phyloP scores from a whole-genome alignment of 2,797 vertebrate genomes.

The Eospalax fontanierii region DNA sequence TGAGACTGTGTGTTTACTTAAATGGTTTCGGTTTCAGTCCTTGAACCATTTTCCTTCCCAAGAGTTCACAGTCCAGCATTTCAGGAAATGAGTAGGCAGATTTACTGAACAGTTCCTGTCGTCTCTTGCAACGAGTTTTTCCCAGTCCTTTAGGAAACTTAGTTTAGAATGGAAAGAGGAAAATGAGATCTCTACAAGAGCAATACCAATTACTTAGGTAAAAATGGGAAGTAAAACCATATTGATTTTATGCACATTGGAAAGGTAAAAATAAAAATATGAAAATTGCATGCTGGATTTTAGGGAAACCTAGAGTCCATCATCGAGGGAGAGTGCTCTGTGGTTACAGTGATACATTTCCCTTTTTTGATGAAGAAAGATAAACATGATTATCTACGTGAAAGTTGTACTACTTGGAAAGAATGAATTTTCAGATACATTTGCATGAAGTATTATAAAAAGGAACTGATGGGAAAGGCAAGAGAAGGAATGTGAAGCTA shows the following conservation, averaged over 20 bases:
- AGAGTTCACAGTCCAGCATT: neutral
- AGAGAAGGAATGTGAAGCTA: neutral
- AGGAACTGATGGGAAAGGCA: neutral
- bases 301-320: neutral
- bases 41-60: neutral
- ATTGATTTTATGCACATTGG: neutral
- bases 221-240: neutral
- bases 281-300: neutral
- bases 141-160: neutral
- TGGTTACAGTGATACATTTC: neutral
- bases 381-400: neutral
- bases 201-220: neutral
- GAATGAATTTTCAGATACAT: neutral
- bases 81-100: neutral
- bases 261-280: neutral
- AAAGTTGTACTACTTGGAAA: neutral
- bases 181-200: conserved; percentile 18
- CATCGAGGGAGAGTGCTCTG: neutral
- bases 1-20: too few relatives aligned
- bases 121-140: neutral
- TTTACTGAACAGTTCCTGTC: neutral
- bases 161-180: neutral
- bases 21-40: conserved; percentile 8
- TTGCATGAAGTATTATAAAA: neutral
- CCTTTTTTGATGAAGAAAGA: conserved; percentile 13